phyloP scores from a whole-genome alignment of 2,888 invertebrate genomes.

The Leucophenga montana region DNA sequence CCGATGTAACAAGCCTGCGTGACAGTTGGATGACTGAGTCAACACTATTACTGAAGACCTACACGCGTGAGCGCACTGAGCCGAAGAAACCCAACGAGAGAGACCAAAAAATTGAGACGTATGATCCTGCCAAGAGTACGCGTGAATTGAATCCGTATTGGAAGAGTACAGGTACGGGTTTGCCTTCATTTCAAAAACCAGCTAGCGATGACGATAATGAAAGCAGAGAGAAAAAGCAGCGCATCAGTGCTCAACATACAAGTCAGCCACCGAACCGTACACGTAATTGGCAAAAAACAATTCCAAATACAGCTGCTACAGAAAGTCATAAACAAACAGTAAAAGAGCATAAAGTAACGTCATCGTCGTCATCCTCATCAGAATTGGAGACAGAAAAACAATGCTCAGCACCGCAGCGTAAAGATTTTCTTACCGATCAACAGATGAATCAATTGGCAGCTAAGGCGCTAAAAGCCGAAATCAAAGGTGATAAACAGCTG shows the following conservation, averaged over 20 bases:
- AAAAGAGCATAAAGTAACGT: neutral
- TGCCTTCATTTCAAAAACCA: conserved; percentile 77
- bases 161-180: conserved; percentile 90
- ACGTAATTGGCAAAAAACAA: conserved; percentile 44
- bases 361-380: conserved; percentile 28
- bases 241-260: neutral
- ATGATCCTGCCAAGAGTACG: conserved; percentile 81
- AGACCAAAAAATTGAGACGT: conserved; percentile 76
- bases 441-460: conserved; percentile 94
- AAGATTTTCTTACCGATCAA: conserved; percentile 79
- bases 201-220: conserved; percentile 68
- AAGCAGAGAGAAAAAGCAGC: neutral
- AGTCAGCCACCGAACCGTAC: neutral
- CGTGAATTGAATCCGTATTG: conserved; percentile 94
- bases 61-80: conserved; percentile 72
- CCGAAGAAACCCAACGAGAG: conserved; percentile 74
- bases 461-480: conserved; percentile 93
- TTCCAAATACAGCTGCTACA: neutral
- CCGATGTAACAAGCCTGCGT: conserved; percentile 62
- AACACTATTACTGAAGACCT: conserved; percentile 71
- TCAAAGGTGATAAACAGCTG: conserved; percentile 85
- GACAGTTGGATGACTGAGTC: conserved; percentile 87
- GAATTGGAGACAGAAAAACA: conserved; percentile 5
- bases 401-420: neutral
- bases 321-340: neutral